Evolutionary conservation across 2,113 vertebrate species (phyloP).

Genomic region (Eleginops maclovinus): DNA sequence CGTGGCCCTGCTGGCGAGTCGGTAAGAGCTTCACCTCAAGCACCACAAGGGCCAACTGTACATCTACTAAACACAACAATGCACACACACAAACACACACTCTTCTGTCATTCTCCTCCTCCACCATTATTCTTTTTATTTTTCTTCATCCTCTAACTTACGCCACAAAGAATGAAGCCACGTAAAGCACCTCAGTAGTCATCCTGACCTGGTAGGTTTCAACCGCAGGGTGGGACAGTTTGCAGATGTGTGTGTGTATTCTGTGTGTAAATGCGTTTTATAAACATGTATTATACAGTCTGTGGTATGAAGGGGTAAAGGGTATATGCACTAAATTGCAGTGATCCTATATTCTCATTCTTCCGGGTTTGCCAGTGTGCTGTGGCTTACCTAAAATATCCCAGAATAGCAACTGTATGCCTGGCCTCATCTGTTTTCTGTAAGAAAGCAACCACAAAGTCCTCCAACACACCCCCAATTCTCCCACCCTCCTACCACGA

Average conservation of each 20-base stretch:
- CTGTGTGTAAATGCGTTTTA: constrained; percentile 30
- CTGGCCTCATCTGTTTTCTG: constrained; percentile 80
- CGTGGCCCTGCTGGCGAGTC: constrained; percentile 87
- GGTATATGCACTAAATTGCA: constrained; percentile 47
- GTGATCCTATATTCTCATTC: constrained; percentile 56
- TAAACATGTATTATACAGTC: constrained; percentile 5
- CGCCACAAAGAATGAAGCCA: constrained; percentile 36
- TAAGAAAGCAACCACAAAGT: constrained; percentile 75
- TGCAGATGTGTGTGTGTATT: constrained; percentile 12
- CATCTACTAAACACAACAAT: neutral
- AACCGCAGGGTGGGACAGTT: constrained; percentile 28
- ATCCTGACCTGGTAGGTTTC: constrained; percentile 22
- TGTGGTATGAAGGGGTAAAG: constrained; percentile 8
- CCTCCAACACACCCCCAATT: constrained; percentile 40
- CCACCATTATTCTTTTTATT: neutral
- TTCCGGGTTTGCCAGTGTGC: constrained; percentile 57
- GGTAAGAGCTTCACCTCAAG: constrained; percentile 82
- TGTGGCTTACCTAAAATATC: constrained; percentile 71
- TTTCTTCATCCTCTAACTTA: constrained; percentile 16
- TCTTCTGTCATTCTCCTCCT: constrained; percentile 6
- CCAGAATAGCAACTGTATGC: constrained; percentile 72
- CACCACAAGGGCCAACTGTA: neutral
- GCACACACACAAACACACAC: constrained; percentile 2
- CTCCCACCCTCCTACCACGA: constrained; percentile 59
- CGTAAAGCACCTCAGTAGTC: constrained; percentile 42